phyloP scores from a whole-genome alignment of 1,140 invertebrate genomes.

The Brachystomella parvula region DNA sequence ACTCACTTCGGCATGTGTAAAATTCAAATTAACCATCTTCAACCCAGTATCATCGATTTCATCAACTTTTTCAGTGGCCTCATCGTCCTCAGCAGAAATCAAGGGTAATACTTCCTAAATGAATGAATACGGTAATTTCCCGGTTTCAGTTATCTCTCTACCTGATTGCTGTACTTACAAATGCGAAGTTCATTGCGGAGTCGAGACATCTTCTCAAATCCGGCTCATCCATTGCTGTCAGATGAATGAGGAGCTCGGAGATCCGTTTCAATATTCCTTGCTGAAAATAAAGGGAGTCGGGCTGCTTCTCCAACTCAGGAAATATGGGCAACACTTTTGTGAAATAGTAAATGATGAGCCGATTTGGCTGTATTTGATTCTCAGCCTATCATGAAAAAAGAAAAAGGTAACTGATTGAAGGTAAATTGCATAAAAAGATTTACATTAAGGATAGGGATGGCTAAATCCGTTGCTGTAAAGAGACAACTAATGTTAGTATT shows the following conservation, averaged over 20 bases:
- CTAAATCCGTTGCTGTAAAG: constrained; percentile 73
- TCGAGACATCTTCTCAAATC: constrained; percentile 60
- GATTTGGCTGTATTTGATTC: constrained; percentile 77
- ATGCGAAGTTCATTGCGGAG: constrained; percentile 57
- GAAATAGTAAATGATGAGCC: constrained; percentile 79
- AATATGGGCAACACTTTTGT: constrained; percentile 67
- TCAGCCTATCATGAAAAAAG: no score
- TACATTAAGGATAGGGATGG: constrained; percentile 75
- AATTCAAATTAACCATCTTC: background rate
- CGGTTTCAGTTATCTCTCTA: background rate
- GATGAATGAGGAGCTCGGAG: constrained; percentile 71
- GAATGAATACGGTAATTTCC: constrained; percentile 18
- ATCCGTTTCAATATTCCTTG: constrained; percentile 77
- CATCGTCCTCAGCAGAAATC: constrained; percentile 54
- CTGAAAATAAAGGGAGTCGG: constrained; percentile 58
- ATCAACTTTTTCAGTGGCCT: constrained; percentile 39
- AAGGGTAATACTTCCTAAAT: constrained; percentile 54
- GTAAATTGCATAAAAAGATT: constrained; percentile 43
- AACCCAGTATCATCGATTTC: background rate
- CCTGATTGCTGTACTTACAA: constrained; percentile 10
- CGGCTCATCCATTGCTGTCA: constrained; percentile 46
- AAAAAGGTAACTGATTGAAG: constrained; percentile 34
- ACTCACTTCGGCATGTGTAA: background rate
- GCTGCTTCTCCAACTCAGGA: constrained; percentile 39
- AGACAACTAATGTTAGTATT: constrained; percentile 66